Percentiles rank a stretch among this genome's conserved stretches.
Conservation (phyloP, 1,140 invertebrate species). For the Neelides sp. region DNA sequence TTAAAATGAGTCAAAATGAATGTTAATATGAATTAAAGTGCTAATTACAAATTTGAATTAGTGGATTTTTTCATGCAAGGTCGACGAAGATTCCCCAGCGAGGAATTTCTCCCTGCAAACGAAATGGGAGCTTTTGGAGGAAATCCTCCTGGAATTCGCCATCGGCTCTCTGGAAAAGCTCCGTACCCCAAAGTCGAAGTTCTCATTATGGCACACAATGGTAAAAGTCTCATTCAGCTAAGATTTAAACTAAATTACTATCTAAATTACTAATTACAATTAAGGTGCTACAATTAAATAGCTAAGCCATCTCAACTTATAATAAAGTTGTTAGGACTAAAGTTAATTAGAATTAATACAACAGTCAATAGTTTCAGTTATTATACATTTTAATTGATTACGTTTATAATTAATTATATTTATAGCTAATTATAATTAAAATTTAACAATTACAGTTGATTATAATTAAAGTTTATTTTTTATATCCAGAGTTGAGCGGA, state of each 20-base stretch:
- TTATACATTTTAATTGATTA: background rate
- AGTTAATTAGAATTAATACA: no score
- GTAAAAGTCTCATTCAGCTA: slow-evolving; percentile 10
- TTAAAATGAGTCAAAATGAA: background rate
- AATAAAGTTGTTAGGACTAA: no score
- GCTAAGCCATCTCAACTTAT: background rate
- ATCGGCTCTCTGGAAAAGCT: background rate
- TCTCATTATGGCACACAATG: slow-evolving; percentile 22
- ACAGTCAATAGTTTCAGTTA: no score
- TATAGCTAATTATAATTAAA: background rate
- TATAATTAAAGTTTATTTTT: no score
- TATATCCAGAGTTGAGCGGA: slow-evolving; percentile 9
- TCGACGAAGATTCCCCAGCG: background rate
- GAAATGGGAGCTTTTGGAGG: background rate
- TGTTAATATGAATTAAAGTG: background rate
- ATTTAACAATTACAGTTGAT: background rate
- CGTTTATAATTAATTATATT: background rate
- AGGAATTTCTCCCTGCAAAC: background rate
- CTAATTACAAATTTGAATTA: background rate
- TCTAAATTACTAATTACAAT: background rate
- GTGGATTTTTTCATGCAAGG: background rate
- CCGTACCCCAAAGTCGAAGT: slow-evolving; percentile 22
- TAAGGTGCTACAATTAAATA: background rate
- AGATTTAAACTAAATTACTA: background rate
- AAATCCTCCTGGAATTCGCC: background rate